phyloP scores from a whole-genome alignment of 2,797 vertebrate species.

The Serranus cabrilla region DNA sequence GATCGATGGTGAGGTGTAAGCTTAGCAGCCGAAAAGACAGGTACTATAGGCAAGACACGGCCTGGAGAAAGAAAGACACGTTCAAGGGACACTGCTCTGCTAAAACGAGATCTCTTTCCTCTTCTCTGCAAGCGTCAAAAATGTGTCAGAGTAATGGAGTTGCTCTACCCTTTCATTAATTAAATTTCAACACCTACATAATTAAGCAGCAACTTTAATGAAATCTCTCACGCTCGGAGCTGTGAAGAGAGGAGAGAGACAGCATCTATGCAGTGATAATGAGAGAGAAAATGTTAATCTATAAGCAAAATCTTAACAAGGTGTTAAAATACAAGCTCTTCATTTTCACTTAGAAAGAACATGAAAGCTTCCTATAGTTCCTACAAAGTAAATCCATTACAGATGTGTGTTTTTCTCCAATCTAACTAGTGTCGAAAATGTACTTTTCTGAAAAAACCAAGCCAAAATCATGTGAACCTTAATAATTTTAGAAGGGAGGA shows the following conservation, averaged over 20 bases:
- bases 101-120: constrained; percentile 68
- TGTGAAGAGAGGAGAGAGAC: constrained; percentile 76
- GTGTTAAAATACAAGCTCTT: constrained; percentile 71
- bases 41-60: constrained; percentile 41
- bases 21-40: constrained; percentile 60
- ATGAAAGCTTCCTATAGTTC: constrained; percentile 53
- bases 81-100: constrained; percentile 62
- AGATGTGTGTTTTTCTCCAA: background rate
- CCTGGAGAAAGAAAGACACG: constrained; percentile 36
- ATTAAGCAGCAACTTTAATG: constrained; percentile 89
- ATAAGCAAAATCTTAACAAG: constrained; percentile 76
- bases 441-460: constrained; percentile 13
- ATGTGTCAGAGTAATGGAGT: constrained; percentile 86
- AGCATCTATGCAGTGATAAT: constrained; percentile 83
- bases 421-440: constrained; percentile 23
- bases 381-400: constrained; percentile 43
- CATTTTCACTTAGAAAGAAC: constrained; percentile 73
- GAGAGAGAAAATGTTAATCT: constrained; percentile 83
- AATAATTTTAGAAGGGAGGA: constrained; percentile 11
- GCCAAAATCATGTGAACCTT: constrained; percentile 23
- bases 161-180: constrained; percentile 89
- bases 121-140: constrained; percentile 74
- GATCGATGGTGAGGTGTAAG: constrained; percentile 72
- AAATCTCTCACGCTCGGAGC: constrained; percentile 85
- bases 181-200: constrained; percentile 90